These are phyloP conservation scores for Cyclura pinguis DNA, from an alignment of 2,797 vertebrate genomes.

Conservation along the genomic window DNA sequence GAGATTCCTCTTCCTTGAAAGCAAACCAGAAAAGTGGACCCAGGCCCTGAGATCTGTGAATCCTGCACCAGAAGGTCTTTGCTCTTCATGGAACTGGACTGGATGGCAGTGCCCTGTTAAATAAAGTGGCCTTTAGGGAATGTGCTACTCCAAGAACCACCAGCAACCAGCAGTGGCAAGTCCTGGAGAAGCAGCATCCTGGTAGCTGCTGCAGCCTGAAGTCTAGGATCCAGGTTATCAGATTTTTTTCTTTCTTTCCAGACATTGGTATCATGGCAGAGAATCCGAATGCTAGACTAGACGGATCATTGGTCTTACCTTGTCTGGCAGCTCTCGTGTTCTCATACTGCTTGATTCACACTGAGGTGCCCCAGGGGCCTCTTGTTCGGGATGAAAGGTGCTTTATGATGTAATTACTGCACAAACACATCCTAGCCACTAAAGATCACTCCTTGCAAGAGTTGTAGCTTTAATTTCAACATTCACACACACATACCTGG, in stretches of 20 bases:
- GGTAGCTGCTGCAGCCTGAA: no score
- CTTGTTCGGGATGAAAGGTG: constrained; percentile 41
- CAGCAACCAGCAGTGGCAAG: neutral
- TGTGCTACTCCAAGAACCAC: no score
- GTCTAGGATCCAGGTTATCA: neutral
- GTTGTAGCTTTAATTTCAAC: constrained; percentile 44
- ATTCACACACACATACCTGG: neutral
- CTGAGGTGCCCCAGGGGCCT: constrained; percentile 27
- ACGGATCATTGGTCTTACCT: constrained; percentile 27
- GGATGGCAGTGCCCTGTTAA: no score
- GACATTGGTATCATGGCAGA: neutral
- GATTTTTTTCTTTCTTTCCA: neutral
- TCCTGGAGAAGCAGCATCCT: neutral
- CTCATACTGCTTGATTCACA: constrained; percentile 25
- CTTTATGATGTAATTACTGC: constrained; percentile 41
- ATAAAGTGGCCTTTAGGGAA: no score
- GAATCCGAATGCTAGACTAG: neutral
- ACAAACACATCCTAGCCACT: constrained; percentile 41
- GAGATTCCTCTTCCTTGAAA: no score
- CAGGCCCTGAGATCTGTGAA: no score
- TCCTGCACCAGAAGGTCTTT: no score
- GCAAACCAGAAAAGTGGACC: no score
- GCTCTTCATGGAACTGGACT: no score
- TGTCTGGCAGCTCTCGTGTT: constrained; percentile 40
- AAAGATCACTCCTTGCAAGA: constrained; percentile 35